Evolutionary conservation across 2,888 invertebrate genomes (phyloP).

Genomic region (Ophion obscuratus): DNA sequence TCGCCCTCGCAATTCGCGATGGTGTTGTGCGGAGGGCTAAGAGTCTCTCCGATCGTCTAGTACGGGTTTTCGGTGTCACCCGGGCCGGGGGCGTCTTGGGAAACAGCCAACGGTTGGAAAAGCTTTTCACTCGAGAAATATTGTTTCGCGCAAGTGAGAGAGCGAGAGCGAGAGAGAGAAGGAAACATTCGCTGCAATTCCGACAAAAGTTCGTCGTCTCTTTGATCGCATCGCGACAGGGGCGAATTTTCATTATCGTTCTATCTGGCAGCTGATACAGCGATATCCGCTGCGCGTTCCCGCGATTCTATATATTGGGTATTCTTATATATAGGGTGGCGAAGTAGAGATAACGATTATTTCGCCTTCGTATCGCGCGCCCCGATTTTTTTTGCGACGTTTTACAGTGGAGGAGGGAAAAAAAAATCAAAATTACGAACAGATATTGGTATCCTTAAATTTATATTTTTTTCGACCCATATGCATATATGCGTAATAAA

Average conservation of each 20-base stretch:
- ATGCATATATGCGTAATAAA: too few species aligned
- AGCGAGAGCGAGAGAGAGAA: neutral
- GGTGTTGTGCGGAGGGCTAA: conserved; percentile 33
- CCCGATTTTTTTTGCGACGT: neutral
- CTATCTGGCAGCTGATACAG: conserved; percentile 11
- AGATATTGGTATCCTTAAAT: neutral
- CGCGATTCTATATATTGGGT: neutral
- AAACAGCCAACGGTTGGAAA: conserved; percentile 39
- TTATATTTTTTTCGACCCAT: neutral
- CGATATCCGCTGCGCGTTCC: neutral
- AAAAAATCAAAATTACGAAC: neutral
- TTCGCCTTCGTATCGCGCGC: conserved; percentile 11
- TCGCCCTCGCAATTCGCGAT: conserved; percentile 15
- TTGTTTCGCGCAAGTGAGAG: conserved; percentile 1
- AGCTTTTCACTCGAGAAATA: conserved; percentile 1
- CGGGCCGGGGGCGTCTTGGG: conserved; percentile 30
- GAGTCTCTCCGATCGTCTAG: conserved; percentile 62
- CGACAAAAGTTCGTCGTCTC: conserved; percentile 16
- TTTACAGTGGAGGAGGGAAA: neutral
- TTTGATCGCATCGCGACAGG: conserved; percentile 4
- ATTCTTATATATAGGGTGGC: neutral
- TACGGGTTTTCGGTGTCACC: conserved; percentile 47
- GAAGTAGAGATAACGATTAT: conserved; percentile 48
- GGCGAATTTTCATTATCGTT: conserved; percentile 34
- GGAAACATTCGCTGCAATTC: conserved; percentile 7